Evolutionary conservation across 1,140 invertebrate species (phyloP).

Genomic region (Hypothenemus hampei): DNA sequence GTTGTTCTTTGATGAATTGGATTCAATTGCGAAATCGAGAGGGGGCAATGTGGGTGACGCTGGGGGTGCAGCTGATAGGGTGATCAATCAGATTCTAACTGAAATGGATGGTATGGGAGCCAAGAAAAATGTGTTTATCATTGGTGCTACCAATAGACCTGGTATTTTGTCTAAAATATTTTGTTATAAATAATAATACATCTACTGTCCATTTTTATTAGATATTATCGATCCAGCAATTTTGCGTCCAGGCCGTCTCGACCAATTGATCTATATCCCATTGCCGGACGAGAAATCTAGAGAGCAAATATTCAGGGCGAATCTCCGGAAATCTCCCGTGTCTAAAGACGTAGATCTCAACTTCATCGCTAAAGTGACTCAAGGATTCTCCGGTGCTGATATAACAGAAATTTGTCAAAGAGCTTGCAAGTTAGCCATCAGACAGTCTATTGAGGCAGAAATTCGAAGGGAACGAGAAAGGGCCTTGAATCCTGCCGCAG

Average conservation of each 20-base stretch:
- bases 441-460: conserved; percentile 96
- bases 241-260: conserved; percentile 93
- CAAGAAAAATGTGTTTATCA: conserved; percentile 99
- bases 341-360: conserved; percentile 90
- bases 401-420: conserved; percentile 99
- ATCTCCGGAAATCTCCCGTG: conserved; percentile 95
- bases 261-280: conserved; percentile 99
- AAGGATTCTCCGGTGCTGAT: conserved; percentile 98
- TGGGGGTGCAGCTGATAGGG: conserved; percentile 96
- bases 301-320: conserved; percentile 91
- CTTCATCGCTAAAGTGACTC: conserved; percentile 94
- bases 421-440: conserved; percentile 97
- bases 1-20: conserved; percentile 98
- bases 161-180: no score
- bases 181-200: no score
- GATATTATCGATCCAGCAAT: conserved; percentile 99
- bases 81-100: conserved; percentile 99
- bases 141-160: conserved; percentile 90
- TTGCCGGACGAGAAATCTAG: conserved; percentile 97
- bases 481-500: conserved; percentile 66
- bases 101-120: conserved; percentile 99
- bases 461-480: conserved; percentile 85
- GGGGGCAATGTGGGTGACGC: conserved; percentile 96
- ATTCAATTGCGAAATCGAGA: conserved; percentile 98
- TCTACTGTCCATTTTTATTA: conserved; percentile 28